These are phyloP conservation scores for Triplophysa bombifrons DNA, from an alignment of 2,797 vertebrate species.

Conservation along the genomic window DNA sequence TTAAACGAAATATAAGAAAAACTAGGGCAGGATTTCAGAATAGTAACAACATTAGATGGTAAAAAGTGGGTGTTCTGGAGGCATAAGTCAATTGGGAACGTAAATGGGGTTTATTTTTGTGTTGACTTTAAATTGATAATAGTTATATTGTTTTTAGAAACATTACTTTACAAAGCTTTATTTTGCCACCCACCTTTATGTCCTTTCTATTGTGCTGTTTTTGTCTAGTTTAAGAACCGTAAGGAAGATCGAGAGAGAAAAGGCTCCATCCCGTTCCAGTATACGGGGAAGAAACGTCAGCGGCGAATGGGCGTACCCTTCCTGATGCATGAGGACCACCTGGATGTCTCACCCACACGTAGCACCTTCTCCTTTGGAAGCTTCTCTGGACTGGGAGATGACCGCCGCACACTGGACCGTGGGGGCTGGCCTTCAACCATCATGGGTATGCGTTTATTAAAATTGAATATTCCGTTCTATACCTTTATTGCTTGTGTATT, in stretches of 20 bases:
- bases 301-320: slow-evolving; percentile 95
- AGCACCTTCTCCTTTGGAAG: slow-evolving; percentile 97
- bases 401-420: slow-evolving; percentile 88
- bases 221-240: slow-evolving; percentile 90
- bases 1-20: neutral
- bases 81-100: neutral
- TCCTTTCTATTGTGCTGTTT: neutral
- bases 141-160: neutral
- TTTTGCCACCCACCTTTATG: neutral
- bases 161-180: neutral
- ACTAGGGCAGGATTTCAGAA: neutral
- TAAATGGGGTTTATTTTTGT: neutral
- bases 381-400: slow-evolving; percentile 95
- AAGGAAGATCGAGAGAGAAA: slow-evolving; percentile 95
- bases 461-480: neutral
- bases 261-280: slow-evolving; percentile 94
- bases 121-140: neutral
- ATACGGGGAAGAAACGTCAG: slow-evolving; percentile 92
- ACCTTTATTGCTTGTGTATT: neutral
- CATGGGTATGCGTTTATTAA: slow-evolving; percentile 78
- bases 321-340: slow-evolving; percentile 92
- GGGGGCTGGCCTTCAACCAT: slow-evolving; percentile 96
- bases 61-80: neutral
- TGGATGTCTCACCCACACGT: slow-evolving; percentile 95
- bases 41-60: no score